Base-by-base conservation (phyloP, 2,113 vertebrate species). In the Morone saxatilis region DNA sequence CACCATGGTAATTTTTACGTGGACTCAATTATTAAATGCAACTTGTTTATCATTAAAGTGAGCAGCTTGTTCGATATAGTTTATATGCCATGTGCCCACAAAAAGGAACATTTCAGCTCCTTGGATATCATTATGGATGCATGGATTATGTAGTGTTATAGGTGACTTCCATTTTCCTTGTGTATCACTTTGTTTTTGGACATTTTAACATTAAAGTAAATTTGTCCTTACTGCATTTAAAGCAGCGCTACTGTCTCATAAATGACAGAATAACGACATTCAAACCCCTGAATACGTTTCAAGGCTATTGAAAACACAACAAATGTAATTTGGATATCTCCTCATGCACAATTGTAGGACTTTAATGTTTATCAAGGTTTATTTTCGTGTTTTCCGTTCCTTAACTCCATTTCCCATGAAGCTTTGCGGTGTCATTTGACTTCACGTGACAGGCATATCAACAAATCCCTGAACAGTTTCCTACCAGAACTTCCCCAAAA, bases 331-430 rank as follows among this genome's bases (percentile, higher is more conserved):
- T 38, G 4, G 1, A 7, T 17, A n/a, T 6, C 7, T 45, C 1
- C 1, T 12, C 47, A 25, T 10, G 41, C 25, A 0, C 12, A 31
- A 13, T 1, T 47, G 31, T 10, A 0, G 7, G 9, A 20, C 40
- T 1, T 11, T 4, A 11, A 14, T 7, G 38, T 53, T 65, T 53
- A 17, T 54, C 5, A 41, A 0, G 2, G 0, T 25, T 11, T 4
- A 5, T 71, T 62, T 50, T 31, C 0, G 1, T 5, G 20, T 1
- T 31, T 67, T 47, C 38, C 0, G 12, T 7, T 9, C 5, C 41
- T 6, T 16, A 31, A 93, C 91, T 91, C 60, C 89, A 84, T 85
- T 84, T 92, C 91, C 94, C 92, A 66, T 51, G 16, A 38, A 5
- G 79, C 83, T 79, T 70, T 78, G 81, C 57, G 36, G 19, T 6